Evolutionary conservation across 2,888 invertebrate genomes (phyloP).

Genomic region (Polydrusus tereticollis): DNA sequence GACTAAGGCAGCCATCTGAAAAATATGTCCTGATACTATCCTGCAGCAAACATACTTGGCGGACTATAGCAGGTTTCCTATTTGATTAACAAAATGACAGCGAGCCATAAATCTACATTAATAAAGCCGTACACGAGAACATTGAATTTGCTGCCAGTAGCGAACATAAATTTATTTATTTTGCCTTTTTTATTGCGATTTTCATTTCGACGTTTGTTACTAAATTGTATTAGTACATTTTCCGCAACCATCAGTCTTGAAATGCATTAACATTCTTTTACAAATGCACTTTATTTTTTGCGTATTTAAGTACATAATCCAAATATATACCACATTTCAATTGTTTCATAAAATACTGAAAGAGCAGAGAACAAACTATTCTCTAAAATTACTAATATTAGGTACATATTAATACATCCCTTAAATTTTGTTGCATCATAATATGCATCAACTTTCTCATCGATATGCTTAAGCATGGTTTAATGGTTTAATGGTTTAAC

Average conservation of each 20-base stretch:
- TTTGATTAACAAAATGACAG: constrained; percentile 67
- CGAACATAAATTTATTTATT: constrained; percentile 58
- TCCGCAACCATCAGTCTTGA: constrained; percentile 1
- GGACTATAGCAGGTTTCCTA: constrained; percentile 64
- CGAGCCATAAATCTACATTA: constrained; percentile 65
- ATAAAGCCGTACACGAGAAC: constrained; percentile 65
- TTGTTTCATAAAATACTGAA: no score
- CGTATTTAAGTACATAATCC: no score
- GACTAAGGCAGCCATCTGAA: no score
- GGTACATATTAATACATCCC: no score
- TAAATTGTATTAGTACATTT: constrained; percentile 32
- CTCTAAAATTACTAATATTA: no score
- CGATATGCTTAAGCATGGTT: no score
- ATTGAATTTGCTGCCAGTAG: constrained; percentile 59
- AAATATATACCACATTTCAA: no score
- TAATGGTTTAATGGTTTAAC: no score
- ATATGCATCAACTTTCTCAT: no score
- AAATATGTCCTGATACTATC: constrained; percentile 47
- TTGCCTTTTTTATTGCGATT: constrained; percentile 56
- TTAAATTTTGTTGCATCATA: no score
- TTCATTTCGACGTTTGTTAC: constrained; percentile 54
- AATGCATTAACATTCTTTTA: background rate
- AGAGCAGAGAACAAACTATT: no score
- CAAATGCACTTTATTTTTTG: no score
- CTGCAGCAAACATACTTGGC: constrained; percentile 57